Evolutionary conservation across 2,888 invertebrate genomes (phyloP).

Genomic region (Drosophila acutilabella): DNA sequence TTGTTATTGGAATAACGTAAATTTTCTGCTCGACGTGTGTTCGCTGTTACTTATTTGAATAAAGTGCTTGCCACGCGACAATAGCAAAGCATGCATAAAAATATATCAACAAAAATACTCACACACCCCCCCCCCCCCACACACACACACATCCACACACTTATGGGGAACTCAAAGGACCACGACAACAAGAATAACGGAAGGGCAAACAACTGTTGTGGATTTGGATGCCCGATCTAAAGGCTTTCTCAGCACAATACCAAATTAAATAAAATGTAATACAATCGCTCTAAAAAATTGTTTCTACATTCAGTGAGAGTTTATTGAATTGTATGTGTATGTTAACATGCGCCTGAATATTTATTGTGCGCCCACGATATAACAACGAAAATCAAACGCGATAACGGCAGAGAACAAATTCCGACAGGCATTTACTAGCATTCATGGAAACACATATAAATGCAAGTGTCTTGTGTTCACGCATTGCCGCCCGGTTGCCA

Average conservation of each 20-base stretch:
- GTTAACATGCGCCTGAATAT: slow-evolving; percentile 21
- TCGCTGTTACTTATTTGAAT: slow-evolving; percentile 66
- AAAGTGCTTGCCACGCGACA: slow-evolving; percentile 32
- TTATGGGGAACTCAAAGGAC: background rate
- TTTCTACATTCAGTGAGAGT: slow-evolving; percentile 10
- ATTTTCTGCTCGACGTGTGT: slow-evolving; percentile 68
- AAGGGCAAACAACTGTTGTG: slow-evolving; percentile 52
- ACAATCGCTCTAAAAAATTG: slow-evolving; percentile 47
- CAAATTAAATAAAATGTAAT: slow-evolving; percentile 71
- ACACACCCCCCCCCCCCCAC: background rate
- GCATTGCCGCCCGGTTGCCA: slow-evolving; percentile 11
- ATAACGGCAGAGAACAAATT: slow-evolving; percentile 51
- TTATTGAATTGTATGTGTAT: slow-evolving; percentile 1
- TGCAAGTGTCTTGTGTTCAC: background rate
- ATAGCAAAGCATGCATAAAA: slow-evolving; percentile 19
- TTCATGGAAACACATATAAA: slow-evolving; percentile 5
- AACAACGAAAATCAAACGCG: slow-evolving; percentile 63
- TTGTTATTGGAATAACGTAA: slow-evolving; percentile 78
- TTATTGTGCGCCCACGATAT: slow-evolving; percentile 46
- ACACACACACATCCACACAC: slow-evolving; percentile 5
- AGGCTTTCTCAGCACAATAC: slow-evolving; percentile 60
- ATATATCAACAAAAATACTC: background rate
- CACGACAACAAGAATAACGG: slow-evolving; percentile 7
- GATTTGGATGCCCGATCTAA: slow-evolving; percentile 58
- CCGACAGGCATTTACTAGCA: slow-evolving; percentile 7